Evolutionary conservation across 2,797 vertebrate species (phyloP).

Genomic region (Brachyalestes nurse): DNA sequence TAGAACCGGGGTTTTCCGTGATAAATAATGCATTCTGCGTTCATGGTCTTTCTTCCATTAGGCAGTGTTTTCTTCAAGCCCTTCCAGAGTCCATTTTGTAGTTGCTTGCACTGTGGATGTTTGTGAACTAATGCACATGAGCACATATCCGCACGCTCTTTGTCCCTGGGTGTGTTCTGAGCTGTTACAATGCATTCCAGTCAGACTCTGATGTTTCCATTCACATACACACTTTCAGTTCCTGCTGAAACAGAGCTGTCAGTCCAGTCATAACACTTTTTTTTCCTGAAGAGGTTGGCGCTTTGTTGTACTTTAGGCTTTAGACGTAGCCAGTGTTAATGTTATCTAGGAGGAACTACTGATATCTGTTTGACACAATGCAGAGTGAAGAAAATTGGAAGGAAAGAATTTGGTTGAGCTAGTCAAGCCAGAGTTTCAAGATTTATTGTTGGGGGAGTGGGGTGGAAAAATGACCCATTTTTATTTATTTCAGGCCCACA

Average conservation of each 20-base stretch:
- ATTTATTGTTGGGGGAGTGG: not conserved
- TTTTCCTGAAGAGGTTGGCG: not conserved
- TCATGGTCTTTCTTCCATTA: not conserved
- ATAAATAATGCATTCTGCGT: not conserved
- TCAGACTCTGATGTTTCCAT: constrained; percentile 31
- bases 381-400: no score
- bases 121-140: constrained; percentile 19
- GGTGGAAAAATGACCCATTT: not conserved
- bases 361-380: no score
- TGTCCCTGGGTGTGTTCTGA: constrained; percentile 54
- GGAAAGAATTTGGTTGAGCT: no score
- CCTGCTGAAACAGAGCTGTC: constrained; percentile 12
- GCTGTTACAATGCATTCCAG: constrained; percentile 41
- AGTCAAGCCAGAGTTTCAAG: no score
- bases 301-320: not conserved
- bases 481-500: not conserved
- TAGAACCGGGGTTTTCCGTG: constrained; percentile 8
- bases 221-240: constrained; percentile 14
- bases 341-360: no score
- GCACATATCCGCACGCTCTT: constrained; percentile 40
- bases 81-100: not conserved
- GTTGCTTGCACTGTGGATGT: constrained; percentile 23
- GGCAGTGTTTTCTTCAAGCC: not conserved
- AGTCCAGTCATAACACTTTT: not conserved
- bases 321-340: not conserved